Percentiles rank a stretch among this genome's conserved stretches.
These are phyloP conservation scores for Sarcophaga bullata DNA, from an alignment of 1,140 invertebrate genomes.

Conservation along the genomic window DNA sequence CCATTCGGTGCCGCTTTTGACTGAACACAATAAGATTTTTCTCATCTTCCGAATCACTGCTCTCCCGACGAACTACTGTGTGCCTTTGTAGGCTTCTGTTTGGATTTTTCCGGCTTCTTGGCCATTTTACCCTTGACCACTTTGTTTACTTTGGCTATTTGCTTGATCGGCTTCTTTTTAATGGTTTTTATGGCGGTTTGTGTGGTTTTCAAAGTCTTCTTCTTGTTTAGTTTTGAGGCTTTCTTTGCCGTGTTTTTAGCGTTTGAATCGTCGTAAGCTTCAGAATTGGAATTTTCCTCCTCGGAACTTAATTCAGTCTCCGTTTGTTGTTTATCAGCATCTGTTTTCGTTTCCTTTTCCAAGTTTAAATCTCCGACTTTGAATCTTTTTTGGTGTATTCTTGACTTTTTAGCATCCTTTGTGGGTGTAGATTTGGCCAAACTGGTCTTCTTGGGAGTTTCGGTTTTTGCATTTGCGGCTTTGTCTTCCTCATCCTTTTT, in stretches of 20 bases:
- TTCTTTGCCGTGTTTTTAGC: background rate
- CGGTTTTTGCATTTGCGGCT: background rate
- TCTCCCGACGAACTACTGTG: slow-evolving; percentile 44
- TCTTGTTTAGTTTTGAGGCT: background rate
- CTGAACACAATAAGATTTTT: slow-evolving; percentile 65
- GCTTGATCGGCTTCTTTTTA: slow-evolving; percentile 7
- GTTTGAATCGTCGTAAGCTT: background rate
- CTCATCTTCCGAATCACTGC: slow-evolving; percentile 59
- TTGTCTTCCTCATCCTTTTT: slow-evolving; percentile 6
- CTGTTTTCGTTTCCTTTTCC: background rate
- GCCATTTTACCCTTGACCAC: slow-evolving; percentile 20
- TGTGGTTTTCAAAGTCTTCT: background rate
- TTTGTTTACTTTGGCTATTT: slow-evolving; percentile 13
- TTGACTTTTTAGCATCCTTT: background rate
- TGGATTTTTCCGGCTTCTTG: slow-evolving; percentile 13
- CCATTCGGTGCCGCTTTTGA: slow-evolving; percentile 83
- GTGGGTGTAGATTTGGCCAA: background rate
- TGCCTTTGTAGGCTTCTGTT: slow-evolving; percentile 7
- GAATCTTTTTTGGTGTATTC: background rate
- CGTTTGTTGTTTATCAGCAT: background rate
- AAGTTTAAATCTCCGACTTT: background rate
- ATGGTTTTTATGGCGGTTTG: background rate
- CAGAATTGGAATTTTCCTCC: background rate
- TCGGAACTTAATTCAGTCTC: background rate
- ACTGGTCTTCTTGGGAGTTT: background rate